These are phyloP conservation scores for Apus apus DNA, from an alignment of 2,113 vertebrate species.

Conservation along the genomic window DNA sequence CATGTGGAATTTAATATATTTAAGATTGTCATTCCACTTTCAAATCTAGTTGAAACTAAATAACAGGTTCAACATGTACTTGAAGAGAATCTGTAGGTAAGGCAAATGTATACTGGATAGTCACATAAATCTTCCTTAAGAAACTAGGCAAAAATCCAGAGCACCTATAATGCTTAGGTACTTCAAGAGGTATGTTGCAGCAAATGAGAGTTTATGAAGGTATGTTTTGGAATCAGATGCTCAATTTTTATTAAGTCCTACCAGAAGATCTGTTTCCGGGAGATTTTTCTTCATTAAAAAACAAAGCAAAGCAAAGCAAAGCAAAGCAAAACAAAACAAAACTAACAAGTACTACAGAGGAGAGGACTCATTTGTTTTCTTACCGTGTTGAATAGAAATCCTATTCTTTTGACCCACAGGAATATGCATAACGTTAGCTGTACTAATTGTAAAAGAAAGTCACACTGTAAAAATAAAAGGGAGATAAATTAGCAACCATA, in stretches of 20 bases:
- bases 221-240: not conserved
- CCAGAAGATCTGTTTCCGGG: slow-evolving; percentile 17
- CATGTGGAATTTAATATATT: not conserved
- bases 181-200: not conserved
- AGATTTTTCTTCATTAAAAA: slow-evolving; percentile 56
- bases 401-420: not conserved
- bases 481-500: slow-evolving; percentile 31
- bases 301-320: no score
- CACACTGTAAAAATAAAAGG: slow-evolving; percentile 60
- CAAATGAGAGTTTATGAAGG: not conserved
- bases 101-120: not conserved
- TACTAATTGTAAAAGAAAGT: slow-evolving; percentile 64
- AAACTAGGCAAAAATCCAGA: not conserved
- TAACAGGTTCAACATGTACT: not conserved
- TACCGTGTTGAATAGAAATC: slow-evolving; percentile 1
- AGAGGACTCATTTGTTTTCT: slow-evolving; percentile 36
- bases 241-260: not conserved
- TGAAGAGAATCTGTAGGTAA: not conserved
- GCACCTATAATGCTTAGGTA: not conserved
- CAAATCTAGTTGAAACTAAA: not conserved
- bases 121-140: not conserved
- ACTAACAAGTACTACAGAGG: slow-evolving; percentile 25
- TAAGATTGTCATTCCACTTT: not conserved
- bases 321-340: not conserved
- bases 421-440: not conserved